Evolutionary conservation across 2,888 invertebrate genomes (phyloP).

Genomic region (Athalia circularis): DNA sequence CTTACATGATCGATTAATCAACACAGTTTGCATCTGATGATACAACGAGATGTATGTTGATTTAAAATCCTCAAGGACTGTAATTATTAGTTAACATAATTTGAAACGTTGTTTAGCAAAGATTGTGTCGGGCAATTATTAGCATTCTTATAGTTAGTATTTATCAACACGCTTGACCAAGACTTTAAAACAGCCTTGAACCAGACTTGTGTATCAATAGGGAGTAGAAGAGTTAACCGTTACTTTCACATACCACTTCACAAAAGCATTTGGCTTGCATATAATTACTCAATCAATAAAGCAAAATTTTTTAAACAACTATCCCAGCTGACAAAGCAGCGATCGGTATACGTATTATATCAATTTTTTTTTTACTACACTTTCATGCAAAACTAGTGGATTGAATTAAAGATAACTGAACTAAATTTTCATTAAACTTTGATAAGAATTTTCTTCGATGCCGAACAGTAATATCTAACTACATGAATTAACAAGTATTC

Average conservation of each 20-base stretch:
- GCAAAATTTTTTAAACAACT: conserved; percentile 21
- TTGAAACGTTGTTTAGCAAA: background rate
- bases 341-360: background rate
- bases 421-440: background rate
- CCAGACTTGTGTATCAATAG: conserved; percentile 38
- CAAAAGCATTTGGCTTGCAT: conserved; percentile 22
- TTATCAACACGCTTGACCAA: conserved; percentile 24
- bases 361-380: background rate
- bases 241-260: conserved; percentile 42
- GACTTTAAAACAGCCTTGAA: conserved; percentile 28
- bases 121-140: background rate
- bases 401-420: conserved; percentile 4
- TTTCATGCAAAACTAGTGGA: background rate
- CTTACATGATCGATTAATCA: too few relatives aligned
- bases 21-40: background rate
- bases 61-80: background rate
- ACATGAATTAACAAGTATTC: background rate
- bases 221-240: conserved; percentile 34
- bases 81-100: background rate
- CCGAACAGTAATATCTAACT: conserved; percentile 14
- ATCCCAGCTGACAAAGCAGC: background rate
- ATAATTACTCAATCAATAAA: conserved; percentile 22
- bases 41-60: background rate
- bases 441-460: too few relatives aligned
- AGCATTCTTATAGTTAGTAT: background rate